Base-by-base conservation (phyloP, 2,113 vertebrate species). In the Alligator sinensis region DNA sequence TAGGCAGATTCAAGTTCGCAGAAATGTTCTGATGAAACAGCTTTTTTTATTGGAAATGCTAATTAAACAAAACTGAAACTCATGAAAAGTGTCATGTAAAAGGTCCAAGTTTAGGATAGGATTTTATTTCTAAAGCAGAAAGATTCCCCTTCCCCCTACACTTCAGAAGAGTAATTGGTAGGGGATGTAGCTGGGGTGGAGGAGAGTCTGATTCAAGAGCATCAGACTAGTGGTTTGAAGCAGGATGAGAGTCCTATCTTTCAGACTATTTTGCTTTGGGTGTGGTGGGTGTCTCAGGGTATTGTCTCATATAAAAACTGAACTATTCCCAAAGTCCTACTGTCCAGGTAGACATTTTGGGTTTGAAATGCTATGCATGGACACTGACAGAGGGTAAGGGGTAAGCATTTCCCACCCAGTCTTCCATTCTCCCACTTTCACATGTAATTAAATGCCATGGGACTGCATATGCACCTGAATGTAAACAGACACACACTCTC, bases 401-500 rank as follows among this genome's bases (percentile, higher is more conserved):
- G 47, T 47, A 57, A 54, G 19, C 28, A 12, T 24, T 13, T 27
- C 47, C 55, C 28, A 27, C 75, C 54, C 75, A 57, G 25, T 6
- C 3, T 47, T 5, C 38, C n/a, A n/a, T 93, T 38, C 30, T 94
- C 79, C 82, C 38, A 22, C 91, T 91, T 91, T 82, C 77, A 38
- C n/a, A 34, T 3, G 77, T 91, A 85, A 77, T 90, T 93, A 75
- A 84, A 80, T 68, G 91, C 84, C 25, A n/a, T 70, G 30, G 86
- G 60, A 82, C 18, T 19, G 8, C 24, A 70, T 64, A 88, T 81
- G 55, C 64, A 84, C 58, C 30, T 9, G 78, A 88, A 60, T 57
- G 66, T 87, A 57, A 74, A 78, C 57, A 96, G 88, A 91, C 89
- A 55, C 66, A 82, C 34, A 9, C 19, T 72, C 91, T 93, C 92